A percentile compares a stretch with the other conserved stretches of the same genome.
phyloP scores from a whole-genome alignment of 2,113 vertebrate species.

The Hemicordylus capensis region DNA sequence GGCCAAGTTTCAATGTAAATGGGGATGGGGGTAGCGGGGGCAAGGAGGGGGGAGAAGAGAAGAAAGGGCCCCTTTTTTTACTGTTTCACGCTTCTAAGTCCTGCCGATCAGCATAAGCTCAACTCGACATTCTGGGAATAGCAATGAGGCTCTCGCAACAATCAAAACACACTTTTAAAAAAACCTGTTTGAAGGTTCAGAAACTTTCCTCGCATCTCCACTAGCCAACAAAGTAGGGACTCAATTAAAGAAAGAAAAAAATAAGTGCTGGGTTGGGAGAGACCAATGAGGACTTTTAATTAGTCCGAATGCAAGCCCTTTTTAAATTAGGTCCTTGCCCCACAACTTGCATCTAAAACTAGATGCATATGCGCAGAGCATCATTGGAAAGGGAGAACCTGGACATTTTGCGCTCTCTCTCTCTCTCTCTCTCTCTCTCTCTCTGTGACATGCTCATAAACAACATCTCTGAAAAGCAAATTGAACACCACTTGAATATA shows the following conservation, averaged over 20 bases:
- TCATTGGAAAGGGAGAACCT: slow-evolving; percentile 59
- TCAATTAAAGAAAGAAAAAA: slow-evolving; percentile 74
- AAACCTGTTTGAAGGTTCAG: slow-evolving; percentile 80
- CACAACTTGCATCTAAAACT: slow-evolving; percentile 69
- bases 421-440: slow-evolving; percentile 40
- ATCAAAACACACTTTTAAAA: slow-evolving; percentile 72
- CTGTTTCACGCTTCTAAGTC: slow-evolving; percentile 81
- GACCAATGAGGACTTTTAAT: slow-evolving; percentile 77
- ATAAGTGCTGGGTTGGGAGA: slow-evolving; percentile 63
- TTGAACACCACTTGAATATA: slow-evolving; percentile 38
- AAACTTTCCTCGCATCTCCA: slow-evolving; percentile 75
- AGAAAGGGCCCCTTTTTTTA: slow-evolving; percentile 79
- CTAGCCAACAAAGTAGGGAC: slow-evolving; percentile 73
- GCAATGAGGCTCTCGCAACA: slow-evolving; percentile 83
- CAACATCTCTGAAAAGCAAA: slow-evolving; percentile 43
- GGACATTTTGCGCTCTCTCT: slow-evolving; percentile 57
- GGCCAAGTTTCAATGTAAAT: slow-evolving; percentile 86
- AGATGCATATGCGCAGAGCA: slow-evolving; percentile 58
- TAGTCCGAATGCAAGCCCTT: slow-evolving; percentile 70
- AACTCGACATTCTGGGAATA: slow-evolving; percentile 82
- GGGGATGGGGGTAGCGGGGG: slow-evolving; percentile 71
- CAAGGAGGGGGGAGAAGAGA: slow-evolving; percentile 76
- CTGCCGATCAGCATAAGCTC: slow-evolving; percentile 81
- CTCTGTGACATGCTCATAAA: slow-evolving; percentile 55
- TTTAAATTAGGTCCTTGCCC: slow-evolving; percentile 76